Conservation (phyloP, 1,140 invertebrate genomes). For the Polypedilum vanderplanki region DNA sequence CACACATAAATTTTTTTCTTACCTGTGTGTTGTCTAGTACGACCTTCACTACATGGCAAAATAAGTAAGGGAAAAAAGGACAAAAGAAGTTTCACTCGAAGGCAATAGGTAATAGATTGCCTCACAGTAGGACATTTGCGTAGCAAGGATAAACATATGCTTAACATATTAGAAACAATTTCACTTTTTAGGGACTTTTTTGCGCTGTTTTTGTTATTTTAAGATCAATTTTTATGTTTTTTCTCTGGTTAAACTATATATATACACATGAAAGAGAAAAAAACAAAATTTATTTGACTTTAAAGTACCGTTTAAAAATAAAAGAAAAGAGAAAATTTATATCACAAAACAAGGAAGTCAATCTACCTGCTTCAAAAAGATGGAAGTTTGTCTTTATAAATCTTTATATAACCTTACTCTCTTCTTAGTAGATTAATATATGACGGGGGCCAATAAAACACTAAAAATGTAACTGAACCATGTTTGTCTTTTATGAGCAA, state of each 20-base stretch:
- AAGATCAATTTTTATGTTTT: not conserved
- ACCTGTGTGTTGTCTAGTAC: conserved; percentile 1
- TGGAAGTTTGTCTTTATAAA: not conserved
- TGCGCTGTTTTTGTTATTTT: not conserved
- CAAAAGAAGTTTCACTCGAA: not conserved
- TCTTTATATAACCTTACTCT: not conserved
- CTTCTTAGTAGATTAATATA: conserved; percentile 20
- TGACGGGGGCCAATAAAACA: conserved; percentile 14
- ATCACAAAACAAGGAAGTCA: conserved; percentile 13
- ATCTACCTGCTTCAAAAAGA: not conserved
- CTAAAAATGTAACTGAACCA: conserved; percentile 27
- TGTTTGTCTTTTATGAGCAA: conserved; percentile 17
- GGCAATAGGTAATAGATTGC: not conserved
- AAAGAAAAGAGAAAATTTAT: not conserved
- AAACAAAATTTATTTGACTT: conserved; percentile 13
- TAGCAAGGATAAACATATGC: conserved; percentile 17
- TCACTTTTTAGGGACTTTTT: not conserved
- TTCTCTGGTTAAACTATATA: not conserved
- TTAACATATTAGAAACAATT: conserved; percentile 20
- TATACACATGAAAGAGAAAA: not conserved
- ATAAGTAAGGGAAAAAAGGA: too few relatives aligned
- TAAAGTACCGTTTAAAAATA: conserved; percentile 4
- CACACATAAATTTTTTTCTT: not conserved
- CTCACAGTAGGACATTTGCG: conserved; percentile 9
- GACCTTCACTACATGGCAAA: not conserved